Evolutionary conservation across 1,140 invertebrate species (phyloP), one percentile per base, ranked within the genome.

Genomic region (Bombus pyrosoma): DNA sequence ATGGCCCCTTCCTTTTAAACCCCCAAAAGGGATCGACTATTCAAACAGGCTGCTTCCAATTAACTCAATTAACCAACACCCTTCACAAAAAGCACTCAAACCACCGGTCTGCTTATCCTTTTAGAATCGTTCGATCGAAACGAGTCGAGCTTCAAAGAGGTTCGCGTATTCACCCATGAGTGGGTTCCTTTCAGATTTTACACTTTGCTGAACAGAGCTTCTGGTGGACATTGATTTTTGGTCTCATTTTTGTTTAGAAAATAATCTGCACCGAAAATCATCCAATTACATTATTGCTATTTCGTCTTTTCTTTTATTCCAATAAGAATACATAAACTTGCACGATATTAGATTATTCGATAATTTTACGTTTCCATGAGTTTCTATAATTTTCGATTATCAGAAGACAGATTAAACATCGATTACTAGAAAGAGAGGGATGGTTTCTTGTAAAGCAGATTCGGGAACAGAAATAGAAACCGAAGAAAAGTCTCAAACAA

Each of bases 51-150:
- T 80, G 68, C 72, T 85, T 80, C 77, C 76, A 85, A 85, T 85
- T 85, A 80, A 80, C 83, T 80, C 83, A 79, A 85, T 80, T 85
- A 85, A 85, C 80, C 83, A 77, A 85, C 83, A 80, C 77, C 68
- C 83, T 57, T 22, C 13, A 64, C 76, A 71, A 80, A 79, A 69
- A 37, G 39, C 68, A 72, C 83, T 85, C 68, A 39, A 85, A 62
- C 39, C 28, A 13, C 28, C 12, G 39, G 53, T 69, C 76, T 79
- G 66, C 76, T 72, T 72, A 37, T 80, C 83, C 83, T 64, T 85
- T 85, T 68, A 64, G 39, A 80, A 73, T 72, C 32, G 83, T 47
- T 34, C 57, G n/a, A 25, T n/a, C 66, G 39, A 62, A 72, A 39
- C 28, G 66, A 72, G 71, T 64, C 53, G 66, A 41, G 66, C 13